phyloP scores from a whole-genome alignment of 2,888 invertebrate species.

The Xiphydria camelus region DNA sequence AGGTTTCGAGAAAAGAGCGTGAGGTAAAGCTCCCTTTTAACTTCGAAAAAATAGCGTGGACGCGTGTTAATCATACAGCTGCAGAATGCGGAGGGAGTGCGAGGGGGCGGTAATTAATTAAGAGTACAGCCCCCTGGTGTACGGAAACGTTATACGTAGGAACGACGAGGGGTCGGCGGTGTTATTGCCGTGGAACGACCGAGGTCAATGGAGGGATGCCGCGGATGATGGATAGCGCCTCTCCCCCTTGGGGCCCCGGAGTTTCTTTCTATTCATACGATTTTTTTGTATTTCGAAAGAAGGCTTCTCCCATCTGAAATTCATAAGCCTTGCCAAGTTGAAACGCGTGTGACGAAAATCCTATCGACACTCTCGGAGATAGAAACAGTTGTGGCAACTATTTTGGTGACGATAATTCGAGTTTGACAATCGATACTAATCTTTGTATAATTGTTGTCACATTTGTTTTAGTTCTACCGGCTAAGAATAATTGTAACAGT shows the following conservation, averaged over 20 bases:
- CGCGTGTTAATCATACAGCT: slow-evolving; percentile 1
- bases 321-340: background rate
- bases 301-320: background rate
- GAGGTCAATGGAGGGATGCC: slow-evolving; percentile 29
- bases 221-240: slow-evolving; percentile 36
- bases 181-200: slow-evolving; percentile 36
- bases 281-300: slow-evolving; percentile 1
- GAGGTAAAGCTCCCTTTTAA: too few species aligned
- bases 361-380: too few species aligned
- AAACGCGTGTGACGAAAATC: too few species aligned
- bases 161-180: slow-evolving; percentile 21
- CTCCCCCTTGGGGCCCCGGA: background rate
- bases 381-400: too few species aligned
- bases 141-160: slow-evolving; percentile 32
- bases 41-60: background rate
- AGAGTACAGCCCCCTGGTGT: slow-evolving; percentile 33
- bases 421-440: too few species aligned
- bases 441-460: too few species aligned
- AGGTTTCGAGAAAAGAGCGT: too few species aligned
- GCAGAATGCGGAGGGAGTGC: background rate
- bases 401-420: too few species aligned
- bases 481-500: too few species aligned
- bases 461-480: too few species aligned
- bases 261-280: background rate
- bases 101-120: slow-evolving; percentile 43